These are phyloP conservation scores for Apoda limacodes DNA, from an alignment of 2,888 invertebrate species.

Conservation along the genomic window DNA sequence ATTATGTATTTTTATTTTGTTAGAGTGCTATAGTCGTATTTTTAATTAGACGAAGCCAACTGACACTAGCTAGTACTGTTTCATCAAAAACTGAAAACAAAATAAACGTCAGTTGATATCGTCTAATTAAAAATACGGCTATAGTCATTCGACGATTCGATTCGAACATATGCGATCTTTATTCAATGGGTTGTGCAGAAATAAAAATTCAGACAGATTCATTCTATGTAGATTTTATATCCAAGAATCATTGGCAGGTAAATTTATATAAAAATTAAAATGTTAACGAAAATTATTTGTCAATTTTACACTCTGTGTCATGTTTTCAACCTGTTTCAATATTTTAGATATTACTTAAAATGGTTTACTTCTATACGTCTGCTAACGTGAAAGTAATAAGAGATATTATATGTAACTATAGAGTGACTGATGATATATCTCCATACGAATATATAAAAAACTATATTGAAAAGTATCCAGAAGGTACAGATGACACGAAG, in stretches of 20 bases:
- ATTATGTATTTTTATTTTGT: no score
- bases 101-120: no score
- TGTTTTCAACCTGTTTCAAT: conserved; percentile 30
- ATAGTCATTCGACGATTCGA: no score
- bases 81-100: no score
- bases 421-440: conserved; percentile 30
- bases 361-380: conserved; percentile 58
- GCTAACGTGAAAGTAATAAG: conserved; percentile 46
- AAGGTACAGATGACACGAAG: conserved; percentile 38
- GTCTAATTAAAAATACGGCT: no score
- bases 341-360: conserved; percentile 28
- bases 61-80: no score
- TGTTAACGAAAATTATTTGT: conserved; percentile 34
- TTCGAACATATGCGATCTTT: no score
- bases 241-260: conserved; percentile 24
- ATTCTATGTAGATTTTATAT: no score
- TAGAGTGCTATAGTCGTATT: no score
- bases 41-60: no score
- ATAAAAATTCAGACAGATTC: no score
- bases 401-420: conserved; percentile 43
- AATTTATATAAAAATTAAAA: conserved; percentile 14
- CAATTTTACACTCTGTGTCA: conserved; percentile 28
- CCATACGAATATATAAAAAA: conserved; percentile 50
- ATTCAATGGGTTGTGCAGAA: no score
- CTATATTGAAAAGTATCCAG: conserved; percentile 49